Evolutionary conservation across 2,113 vertebrate species (phyloP), one percentile per base, ranked within the genome.

Genomic region (Elachura formosa): DNA sequence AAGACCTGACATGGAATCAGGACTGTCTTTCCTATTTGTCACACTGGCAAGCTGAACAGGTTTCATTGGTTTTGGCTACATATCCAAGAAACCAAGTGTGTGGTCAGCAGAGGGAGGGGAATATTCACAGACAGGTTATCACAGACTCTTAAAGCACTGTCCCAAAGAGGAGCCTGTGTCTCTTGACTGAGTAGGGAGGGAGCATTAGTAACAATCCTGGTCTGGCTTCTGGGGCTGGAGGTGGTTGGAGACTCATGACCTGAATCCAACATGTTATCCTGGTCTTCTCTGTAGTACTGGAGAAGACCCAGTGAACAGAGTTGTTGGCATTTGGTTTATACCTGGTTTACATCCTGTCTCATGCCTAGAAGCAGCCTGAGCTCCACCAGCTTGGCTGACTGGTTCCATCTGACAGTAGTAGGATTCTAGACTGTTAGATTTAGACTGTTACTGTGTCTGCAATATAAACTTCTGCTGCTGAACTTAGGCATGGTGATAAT

Each of bases 41-140:
- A 52, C 33, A 31, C 19, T 21, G 33, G 9, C 8, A 62, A 36
- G n/a, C 10, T 22, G 45, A 43, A 15, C 11, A 77, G 55, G 22
- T 33, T 76, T 76, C 6, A 14, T n/a, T 0, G 2, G 9, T 78
- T 84, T 67, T 93, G 48, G 20, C 23, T 72, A 5, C 11, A 17
- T 16, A 63, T 19, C 3, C 34, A 19, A 59, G 78, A 77, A 74
- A 7, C 4, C 25, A 72, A 10, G 5, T 26, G 29, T 73, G 21
- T 10, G 59, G 40, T 25, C 49, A 83, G 21, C 41, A 85, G 54
- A 36, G 28, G 7, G 4, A 73, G 11, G 17, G 20, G 6, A 51
- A 1, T 1, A 36, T 23, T 28, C 11, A 19, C 4, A 40, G 38
- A n/a, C 2, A 4, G 0, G 0, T 12, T 29, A 40, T 34, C 26